Percentiles rank a stretch among this genome's conserved stretches.
phyloP scores from a whole-genome alignment of 2,113 vertebrate genomes.

The Heteronetta atricapilla region DNA sequence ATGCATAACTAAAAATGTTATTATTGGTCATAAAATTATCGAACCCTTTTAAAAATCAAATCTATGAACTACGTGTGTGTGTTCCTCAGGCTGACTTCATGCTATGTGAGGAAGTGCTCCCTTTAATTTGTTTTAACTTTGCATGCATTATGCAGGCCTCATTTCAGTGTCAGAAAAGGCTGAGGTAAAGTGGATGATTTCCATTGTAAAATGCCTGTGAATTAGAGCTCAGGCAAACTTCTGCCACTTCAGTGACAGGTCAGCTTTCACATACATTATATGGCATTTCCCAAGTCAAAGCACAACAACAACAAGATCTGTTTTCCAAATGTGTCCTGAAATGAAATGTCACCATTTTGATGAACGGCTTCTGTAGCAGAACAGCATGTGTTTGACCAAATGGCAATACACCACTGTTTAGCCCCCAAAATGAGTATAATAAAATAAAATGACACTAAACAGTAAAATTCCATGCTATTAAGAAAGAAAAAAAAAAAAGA shows the following conservation, averaged over 20 bases:
- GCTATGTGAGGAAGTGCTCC: background rate
- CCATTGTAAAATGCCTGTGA: background rate
- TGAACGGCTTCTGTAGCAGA: conserved; percentile 19
- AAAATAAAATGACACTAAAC: background rate
- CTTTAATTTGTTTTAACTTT: conserved; percentile 21
- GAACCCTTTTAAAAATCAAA: conserved; percentile 15
- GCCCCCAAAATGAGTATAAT: background rate
- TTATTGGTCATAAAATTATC: conserved; percentile 56
- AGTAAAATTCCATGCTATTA: background rate
- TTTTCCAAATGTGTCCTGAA: conserved; percentile 24
- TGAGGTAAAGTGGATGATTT: background rate
- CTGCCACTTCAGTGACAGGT: background rate
- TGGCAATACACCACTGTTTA: background rate
- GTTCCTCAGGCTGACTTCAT: background rate
- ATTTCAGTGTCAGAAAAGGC: background rate
- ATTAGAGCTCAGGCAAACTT: conserved; percentile 3
- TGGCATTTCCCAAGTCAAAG: background rate
- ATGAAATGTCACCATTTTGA: conserved; percentile 35
- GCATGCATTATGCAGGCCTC: background rate
- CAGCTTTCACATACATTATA: background rate
- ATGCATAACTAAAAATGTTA: conserved; percentile 41
- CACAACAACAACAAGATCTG: background rate
- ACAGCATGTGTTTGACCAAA: background rate
- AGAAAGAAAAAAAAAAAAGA: background rate
- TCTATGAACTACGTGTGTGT: background rate